These are phyloP conservation scores for Sitodiplosis mosellana DNA, from an alignment of 1,140 invertebrate species.

Conservation along the genomic window DNA sequence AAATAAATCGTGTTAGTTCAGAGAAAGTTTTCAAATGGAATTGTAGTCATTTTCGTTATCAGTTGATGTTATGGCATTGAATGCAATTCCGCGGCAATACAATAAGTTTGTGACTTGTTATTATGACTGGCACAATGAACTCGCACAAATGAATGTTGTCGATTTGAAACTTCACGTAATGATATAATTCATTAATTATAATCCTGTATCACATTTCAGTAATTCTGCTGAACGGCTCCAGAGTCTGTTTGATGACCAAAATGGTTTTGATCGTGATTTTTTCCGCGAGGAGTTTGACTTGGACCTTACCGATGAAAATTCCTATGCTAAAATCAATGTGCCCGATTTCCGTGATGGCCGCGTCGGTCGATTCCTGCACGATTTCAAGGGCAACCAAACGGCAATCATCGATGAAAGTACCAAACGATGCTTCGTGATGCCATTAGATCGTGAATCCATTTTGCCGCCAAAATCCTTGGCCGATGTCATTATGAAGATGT, in stretches of 20 bases:
- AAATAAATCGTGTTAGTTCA: no score
- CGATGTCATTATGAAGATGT: constrained; percentile 65
- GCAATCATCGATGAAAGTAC: constrained; percentile 62
- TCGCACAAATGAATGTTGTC: no score
- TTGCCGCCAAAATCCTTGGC: constrained; percentile 57
- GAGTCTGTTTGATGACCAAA: constrained; percentile 1
- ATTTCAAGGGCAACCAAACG: constrained; percentile 65
- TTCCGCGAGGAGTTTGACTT: constrained; percentile 64
- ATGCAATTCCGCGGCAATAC: no score
- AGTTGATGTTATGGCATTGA: no score
- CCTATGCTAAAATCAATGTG: constrained; percentile 59
- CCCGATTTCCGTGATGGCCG: constrained; percentile 60
- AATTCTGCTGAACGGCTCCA: constrained; percentile 17
- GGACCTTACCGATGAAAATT: constrained; percentile 39
- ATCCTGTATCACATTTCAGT: constrained; percentile 19
- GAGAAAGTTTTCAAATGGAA: no score
- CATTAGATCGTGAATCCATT: constrained; percentile 55
- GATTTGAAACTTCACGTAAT: no score
- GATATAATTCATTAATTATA: no score
- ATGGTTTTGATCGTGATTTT: constrained; percentile 26
- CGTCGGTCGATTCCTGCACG: constrained; percentile 68
- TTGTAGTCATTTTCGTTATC: no score
- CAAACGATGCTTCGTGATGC: constrained; percentile 71
- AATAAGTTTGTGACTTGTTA: no score
- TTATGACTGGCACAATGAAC: no score